These are phyloP conservation scores for Dryomyza anilis DNA, from an alignment of 2,888 invertebrate species.

Conservation along the genomic window DNA sequence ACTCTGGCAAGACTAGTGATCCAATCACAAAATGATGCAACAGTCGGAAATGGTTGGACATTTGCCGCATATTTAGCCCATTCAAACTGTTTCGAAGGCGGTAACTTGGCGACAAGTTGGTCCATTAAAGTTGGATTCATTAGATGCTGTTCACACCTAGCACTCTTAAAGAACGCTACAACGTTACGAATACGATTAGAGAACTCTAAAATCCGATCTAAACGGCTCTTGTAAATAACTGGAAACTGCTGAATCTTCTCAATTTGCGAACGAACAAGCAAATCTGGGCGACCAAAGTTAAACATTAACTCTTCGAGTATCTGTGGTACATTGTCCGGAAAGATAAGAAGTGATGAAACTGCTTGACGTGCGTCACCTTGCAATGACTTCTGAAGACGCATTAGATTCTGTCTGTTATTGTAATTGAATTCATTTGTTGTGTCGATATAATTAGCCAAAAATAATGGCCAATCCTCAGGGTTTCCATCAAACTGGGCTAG, in stretches of 20 bases:
- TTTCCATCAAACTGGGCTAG: not conserved
- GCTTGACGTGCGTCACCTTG: conserved; percentile 9
- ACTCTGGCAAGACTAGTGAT: conserved; percentile 3
- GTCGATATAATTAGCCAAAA: conserved; percentile 17
- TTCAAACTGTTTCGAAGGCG: no score
- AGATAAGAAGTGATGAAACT: conserved; percentile 22
- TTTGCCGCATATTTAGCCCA: not conserved
- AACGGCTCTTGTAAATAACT: not conserved
- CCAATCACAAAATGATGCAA: conserved; percentile 11
- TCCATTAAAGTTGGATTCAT: not conserved
- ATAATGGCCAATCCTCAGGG: conserved; percentile 23
- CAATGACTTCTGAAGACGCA: conserved; percentile 21
- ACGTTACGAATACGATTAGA: conserved; percentile 11
- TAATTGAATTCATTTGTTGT: conserved; percentile 1
- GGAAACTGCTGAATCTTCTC: conserved; percentile 23
- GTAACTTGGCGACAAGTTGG: not conserved
- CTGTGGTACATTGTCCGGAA: conserved; percentile 24
- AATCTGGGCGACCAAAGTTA: conserved; percentile 28
- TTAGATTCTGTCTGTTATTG: conserved; percentile 26
- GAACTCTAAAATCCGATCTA: not conserved
- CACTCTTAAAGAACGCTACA: conserved; percentile 9
- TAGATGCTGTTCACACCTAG: no score
- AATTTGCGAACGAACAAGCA: conserved; percentile 20
- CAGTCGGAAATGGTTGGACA: conserved; percentile 22
- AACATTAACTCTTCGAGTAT: conserved; percentile 30